phyloP scores from a whole-genome alignment of 2,888 invertebrate genomes.

The Schrankia costaestrigalis region DNA sequence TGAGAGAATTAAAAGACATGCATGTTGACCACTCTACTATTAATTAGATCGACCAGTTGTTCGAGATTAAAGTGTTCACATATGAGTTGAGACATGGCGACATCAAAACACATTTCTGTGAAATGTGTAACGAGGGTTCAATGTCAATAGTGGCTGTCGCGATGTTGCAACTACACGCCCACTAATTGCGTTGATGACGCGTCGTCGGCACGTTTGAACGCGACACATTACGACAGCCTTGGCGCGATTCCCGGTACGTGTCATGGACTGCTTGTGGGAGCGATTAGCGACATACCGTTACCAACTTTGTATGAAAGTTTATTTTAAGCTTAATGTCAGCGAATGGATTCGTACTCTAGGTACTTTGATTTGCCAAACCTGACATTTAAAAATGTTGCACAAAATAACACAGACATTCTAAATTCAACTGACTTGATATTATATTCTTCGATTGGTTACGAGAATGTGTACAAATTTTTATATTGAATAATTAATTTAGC shows the following conservation, averaged over 20 bases:
- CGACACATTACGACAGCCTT: slow-evolving; percentile 63
- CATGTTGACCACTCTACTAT: slow-evolving; percentile 5
- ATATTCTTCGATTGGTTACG: too few species aligned
- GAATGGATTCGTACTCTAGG: too few species aligned
- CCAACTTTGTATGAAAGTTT: not conserved
- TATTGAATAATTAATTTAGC: slow-evolving; percentile 2
- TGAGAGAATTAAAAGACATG: slow-evolving; percentile 16
- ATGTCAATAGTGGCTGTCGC: slow-evolving; percentile 66
- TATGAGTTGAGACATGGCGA: slow-evolving; percentile 51
- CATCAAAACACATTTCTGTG: slow-evolving; percentile 69
- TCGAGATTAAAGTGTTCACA: slow-evolving; percentile 44
- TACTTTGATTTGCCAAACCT: too few species aligned
- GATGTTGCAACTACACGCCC: slow-evolving; percentile 67
- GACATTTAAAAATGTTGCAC: not conserved
- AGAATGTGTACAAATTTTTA: too few species aligned
- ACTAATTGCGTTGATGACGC: slow-evolving; percentile 66
- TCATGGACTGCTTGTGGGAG: slow-evolving; percentile 22
- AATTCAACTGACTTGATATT: too few species aligned
- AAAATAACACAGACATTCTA: not conserved
- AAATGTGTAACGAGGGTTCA: slow-evolving; percentile 74
- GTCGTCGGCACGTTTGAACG: slow-evolving; percentile 65
- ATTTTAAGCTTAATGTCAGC: too few species aligned
- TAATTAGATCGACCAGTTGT: slow-evolving; percentile 22
- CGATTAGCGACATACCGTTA: slow-evolving; percentile 14
- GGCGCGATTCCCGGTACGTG: slow-evolving; percentile 62